Percentiles rank a stretch among this genome's conserved stretches.
Conservation (phyloP, 1,140 invertebrate species). For the Drosophila pachea region DNA sequence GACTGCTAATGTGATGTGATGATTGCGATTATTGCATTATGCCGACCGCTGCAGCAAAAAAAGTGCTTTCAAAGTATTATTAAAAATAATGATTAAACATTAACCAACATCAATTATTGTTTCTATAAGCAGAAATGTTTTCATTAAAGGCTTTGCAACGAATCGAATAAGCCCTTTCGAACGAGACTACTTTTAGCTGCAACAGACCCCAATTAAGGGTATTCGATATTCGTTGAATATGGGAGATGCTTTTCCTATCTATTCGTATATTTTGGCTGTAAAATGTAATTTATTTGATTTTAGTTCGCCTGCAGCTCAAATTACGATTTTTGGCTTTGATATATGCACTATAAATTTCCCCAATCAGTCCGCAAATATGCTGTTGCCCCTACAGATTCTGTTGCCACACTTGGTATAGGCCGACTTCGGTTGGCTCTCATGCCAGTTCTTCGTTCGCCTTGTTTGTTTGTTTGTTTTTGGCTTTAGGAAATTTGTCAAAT, state of each 20-base stretch:
- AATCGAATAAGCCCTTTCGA: no score
- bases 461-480: neutral
- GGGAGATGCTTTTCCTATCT: neutral
- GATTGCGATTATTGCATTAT: no score
- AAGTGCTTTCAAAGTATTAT: no score
- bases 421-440: slow-evolving; percentile 16
- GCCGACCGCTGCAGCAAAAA: no score
- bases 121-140: no score
- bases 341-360: slow-evolving; percentile 29
- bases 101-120: no score
- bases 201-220: no score
- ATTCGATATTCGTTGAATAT: neutral
- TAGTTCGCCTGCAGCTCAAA: slow-evolving; percentile 15
- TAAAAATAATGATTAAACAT: no score
- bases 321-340: slow-evolving; percentile 28
- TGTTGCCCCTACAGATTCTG: slow-evolving; percentile 13
- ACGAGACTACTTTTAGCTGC: no score
- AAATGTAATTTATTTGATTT: slow-evolving; percentile 4
- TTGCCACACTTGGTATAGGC: slow-evolving; percentile 14
- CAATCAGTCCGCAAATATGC: slow-evolving; percentile 20
- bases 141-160: no score
- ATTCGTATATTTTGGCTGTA: slow-evolving; percentile 1
- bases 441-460: neutral
- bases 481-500: slow-evolving; percentile 45
- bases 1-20: no score